These are phyloP conservation scores for Tethya wilhelma DNA, from an alignment of 37 sponge, comb jelly and placozoan genomes.

Conservation along the genomic window DNA sequence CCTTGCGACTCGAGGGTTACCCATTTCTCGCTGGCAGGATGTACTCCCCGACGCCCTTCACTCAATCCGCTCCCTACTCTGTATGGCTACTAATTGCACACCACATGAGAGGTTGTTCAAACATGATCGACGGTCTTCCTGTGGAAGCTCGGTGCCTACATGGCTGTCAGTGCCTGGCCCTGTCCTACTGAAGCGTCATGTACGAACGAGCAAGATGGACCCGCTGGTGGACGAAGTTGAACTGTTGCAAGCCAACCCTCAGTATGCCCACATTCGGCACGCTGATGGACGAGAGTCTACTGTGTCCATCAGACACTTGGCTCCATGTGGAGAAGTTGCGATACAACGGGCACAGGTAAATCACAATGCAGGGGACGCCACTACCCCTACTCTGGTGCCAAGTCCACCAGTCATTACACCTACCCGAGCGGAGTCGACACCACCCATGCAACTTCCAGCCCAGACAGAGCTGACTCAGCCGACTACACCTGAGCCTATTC, in stretches of 20 bases:
- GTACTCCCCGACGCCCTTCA: conserved; percentile 17
- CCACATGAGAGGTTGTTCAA: conserved; percentile 13
- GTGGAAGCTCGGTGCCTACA: background rate
- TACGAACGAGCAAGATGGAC: conserved; percentile 3
- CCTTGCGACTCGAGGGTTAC: background rate
- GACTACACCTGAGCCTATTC: too few relatives aligned
- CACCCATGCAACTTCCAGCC: too few relatives aligned
- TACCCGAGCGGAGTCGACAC: too few relatives aligned
- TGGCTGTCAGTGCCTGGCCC: conserved; percentile 10
- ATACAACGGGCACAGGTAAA: too few relatives aligned
- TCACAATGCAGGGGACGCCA: too few relatives aligned
- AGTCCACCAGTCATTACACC: too few relatives aligned
- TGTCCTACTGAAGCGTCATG: conserved; percentile 22
- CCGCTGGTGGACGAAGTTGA: conserved; percentile 21
- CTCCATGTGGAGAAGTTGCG: conserved; percentile 14
- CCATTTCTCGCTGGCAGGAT: conserved; percentile 9
- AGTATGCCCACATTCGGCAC: conserved; percentile 13
- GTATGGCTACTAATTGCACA: conserved; percentile 7
- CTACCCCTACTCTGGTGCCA: too few relatives aligned
- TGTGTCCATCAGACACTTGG: conserved; percentile 1
- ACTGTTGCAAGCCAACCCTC: conserved; percentile 18
- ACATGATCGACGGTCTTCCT: background rate
- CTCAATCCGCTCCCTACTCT: background rate
- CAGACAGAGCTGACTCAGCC: too few relatives aligned
- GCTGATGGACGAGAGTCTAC: conserved; percentile 18